A percentile compares a stretch with the other conserved stretches of the same genome.
Conservation (phyloP, 2,888 invertebrate species). For the Euzophera pinguis region DNA sequence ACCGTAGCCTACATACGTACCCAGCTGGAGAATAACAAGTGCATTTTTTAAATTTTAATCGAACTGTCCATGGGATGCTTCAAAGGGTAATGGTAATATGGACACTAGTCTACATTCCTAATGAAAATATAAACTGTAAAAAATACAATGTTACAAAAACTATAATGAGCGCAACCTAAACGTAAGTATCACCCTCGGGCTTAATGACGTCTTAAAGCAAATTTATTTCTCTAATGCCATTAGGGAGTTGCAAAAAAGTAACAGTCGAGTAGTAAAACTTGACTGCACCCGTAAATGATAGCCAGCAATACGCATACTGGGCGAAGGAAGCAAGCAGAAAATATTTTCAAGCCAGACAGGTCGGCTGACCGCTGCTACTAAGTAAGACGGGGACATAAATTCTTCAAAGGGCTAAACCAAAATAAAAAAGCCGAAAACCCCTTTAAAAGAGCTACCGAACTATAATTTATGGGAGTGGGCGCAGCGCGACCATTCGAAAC, state of each 20-base stretch:
- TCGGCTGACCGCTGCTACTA: conserved; percentile 70
- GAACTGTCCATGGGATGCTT: too few relatives aligned
- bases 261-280: conserved; percentile 3
- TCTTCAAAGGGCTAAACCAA: conserved; percentile 75
- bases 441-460: conserved; percentile 79
- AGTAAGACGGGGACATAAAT: conserved; percentile 78
- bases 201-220: conserved; percentile 4
- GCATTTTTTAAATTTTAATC: too few relatives aligned
- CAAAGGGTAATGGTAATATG: too few relatives aligned
- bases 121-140: too few relatives aligned
- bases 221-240: conserved; percentile 7
- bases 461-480: conserved; percentile 74
- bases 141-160: not conserved
- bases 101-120: too few relatives aligned
- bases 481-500: conserved; percentile 57
- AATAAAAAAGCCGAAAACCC: conserved; percentile 67
- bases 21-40: too few relatives aligned
- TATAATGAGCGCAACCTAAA: not conserved
- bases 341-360: conserved; percentile 48
- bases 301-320: conserved; percentile 7
- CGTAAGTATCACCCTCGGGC: not conserved
- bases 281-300: conserved; percentile 14
- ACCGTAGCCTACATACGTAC: too few relatives aligned
- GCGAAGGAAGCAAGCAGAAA: conserved; percentile 26
- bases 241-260: conserved; percentile 4